Evolutionary conservation across 2,888 invertebrate species (phyloP), one percentile per base, ranked within the genome.

Genomic region (Mythimna impura): DNA sequence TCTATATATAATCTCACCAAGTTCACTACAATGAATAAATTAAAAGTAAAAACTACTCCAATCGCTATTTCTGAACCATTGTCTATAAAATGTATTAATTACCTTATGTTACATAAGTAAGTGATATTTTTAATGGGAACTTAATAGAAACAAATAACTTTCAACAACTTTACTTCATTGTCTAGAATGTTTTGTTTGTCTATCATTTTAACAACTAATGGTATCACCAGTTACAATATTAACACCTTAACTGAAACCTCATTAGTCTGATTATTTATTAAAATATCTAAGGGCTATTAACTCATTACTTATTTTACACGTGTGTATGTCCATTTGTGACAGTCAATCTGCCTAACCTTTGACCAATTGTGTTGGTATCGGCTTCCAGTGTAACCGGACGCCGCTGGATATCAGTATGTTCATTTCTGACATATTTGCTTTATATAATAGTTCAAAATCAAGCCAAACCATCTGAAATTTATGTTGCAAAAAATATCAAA

Each of bases 361-460:
- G 2, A 17, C 47, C 43, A 12, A 14, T 14, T 47, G 17, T 5
- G 14, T 47, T 17, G 17, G 17, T 47, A 47, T 17, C 5, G 14
- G 40, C 17, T 47, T 47, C 47, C 6, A 47, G 47, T 47, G 17
- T 17, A 47, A 47, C 17, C 47, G 5, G 17, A 47, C 47, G 14
- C 47, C 5, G 47, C 47, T 47, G 47, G 14, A 47, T 47, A 5
- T 14, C 47, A 14, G 17, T 63, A 50, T 22, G 12, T 25, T 17
- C 8, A 34, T 22, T 36, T 36, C 3, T 25, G 3, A 61, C 17
- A 54, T 25, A 55, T 65, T 14, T 43, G 2, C 12, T 20, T 43
- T 50, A 58, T 34, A 7, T 36, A 17, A 60, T 2, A 57, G 54
- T 77, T 77, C 50, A 62, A 70, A 70, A 50, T 77, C 55, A 17